Evolutionary conservation across 1,140 invertebrate species (phyloP).

Genomic region (Steinernema khuongi): DNA sequence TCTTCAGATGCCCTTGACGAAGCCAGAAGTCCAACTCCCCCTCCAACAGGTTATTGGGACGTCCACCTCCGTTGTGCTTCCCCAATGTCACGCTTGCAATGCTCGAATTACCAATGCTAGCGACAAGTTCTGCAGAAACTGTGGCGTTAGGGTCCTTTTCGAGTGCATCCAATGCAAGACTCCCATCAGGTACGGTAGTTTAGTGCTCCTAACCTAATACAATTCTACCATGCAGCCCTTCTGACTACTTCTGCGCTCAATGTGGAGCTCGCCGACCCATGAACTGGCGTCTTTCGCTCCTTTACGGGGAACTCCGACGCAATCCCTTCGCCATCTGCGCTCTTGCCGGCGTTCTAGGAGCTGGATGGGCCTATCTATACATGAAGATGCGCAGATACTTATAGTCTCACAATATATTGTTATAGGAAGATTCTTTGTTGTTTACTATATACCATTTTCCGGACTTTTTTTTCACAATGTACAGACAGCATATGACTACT

Average conservation of each 20-base stretch:
- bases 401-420: neutral
- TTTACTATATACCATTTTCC: too few species aligned
- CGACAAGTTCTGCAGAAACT: conserved; percentile 2
- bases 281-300: neutral
- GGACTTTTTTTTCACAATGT: too few species aligned
- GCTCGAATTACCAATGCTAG: neutral
- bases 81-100: neutral
- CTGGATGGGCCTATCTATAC: neutral
- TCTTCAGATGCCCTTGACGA: conserved; percentile 6
- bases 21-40: neutral
- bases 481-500: too few species aligned
- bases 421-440: too few species aligned
- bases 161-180: conserved; percentile 3
- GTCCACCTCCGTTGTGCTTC: neutral
- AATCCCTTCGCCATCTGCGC: neutral
- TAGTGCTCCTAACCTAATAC: neutral
- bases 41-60: neutral
- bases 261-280: neutral
- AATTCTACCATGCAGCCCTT: neutral
- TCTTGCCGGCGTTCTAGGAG: neutral
- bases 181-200: neutral
- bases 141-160: neutral
- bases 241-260: neutral
- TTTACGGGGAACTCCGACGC: conserved; percentile 1
- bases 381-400: neutral